These are phyloP conservation scores for Prorops nasuta DNA, from an alignment of 1,140 invertebrate genomes.

Conservation along the genomic window DNA sequence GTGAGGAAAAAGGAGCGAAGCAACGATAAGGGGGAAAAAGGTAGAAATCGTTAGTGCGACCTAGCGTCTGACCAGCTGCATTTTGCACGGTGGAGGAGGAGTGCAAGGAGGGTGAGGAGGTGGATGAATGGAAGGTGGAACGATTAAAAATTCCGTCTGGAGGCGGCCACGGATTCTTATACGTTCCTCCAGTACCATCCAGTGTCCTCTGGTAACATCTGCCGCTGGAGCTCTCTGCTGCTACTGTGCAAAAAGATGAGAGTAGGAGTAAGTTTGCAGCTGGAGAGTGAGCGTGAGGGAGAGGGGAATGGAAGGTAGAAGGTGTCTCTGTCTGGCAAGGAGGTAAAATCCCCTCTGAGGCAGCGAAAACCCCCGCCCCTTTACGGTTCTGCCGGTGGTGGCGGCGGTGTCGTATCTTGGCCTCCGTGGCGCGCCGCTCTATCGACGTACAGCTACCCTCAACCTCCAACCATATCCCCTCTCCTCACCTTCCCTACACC, in stretches of 20 bases:
- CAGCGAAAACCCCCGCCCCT: constrained; percentile 44
- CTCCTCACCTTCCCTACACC: constrained; percentile 24
- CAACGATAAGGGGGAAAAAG: too few relatives aligned
- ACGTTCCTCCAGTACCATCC: constrained; percentile 11
- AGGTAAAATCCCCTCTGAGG: too few relatives aligned
- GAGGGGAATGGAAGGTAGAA: constrained; percentile 22
- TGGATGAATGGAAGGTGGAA: constrained; percentile 3
- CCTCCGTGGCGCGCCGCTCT: constrained; percentile 57
- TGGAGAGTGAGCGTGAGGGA: constrained; percentile 6
- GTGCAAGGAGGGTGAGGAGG: background rate
- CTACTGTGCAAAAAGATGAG: constrained; percentile 38
- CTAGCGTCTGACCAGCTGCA: too few relatives aligned
- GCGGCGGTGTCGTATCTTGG: constrained; percentile 58
- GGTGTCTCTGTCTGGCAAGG: constrained; percentile 26
- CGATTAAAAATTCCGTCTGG: constrained; percentile 51
- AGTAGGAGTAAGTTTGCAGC: constrained; percentile 19
- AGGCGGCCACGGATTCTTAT: constrained; percentile 13
- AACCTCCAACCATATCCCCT: constrained; percentile 27
- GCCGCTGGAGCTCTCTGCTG: too few relatives aligned
- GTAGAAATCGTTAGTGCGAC: too few relatives aligned
- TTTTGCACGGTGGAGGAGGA: too few relatives aligned
- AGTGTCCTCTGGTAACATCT: constrained; percentile 41
- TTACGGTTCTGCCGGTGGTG: constrained; percentile 53
- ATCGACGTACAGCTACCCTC: constrained; percentile 55
- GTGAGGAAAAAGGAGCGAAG: too few relatives aligned